Base-by-base conservation (phyloP, 2,888 invertebrate species). In the Tillus elongatus region DNA sequence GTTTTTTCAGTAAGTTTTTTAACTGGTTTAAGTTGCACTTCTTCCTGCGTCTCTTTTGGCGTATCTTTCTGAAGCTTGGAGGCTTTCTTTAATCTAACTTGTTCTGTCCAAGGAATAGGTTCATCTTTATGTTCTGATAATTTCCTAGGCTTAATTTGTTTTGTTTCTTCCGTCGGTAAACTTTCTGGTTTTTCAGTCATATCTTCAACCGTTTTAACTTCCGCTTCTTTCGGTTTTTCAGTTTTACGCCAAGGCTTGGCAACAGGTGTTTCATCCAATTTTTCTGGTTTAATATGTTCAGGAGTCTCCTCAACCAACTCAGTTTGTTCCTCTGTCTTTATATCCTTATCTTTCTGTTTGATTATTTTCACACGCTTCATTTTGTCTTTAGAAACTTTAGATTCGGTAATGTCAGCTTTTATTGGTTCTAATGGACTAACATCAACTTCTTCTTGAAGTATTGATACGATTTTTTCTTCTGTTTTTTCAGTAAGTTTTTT, bases 81-180 rank as follows among this genome's bases (percentile, higher is more conserved):
- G 2, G 62, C 50, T 43, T 54, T 58, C 38, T 71, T 74, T 10
- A 73, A 50, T 15, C 53, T 60, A n/a, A 72, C 63, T 60, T 80
- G 77, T 50, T 79, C 71, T 3, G 72, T 79, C 73, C 72, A 72
- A 3, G 72, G 68, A 42, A 11, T 39, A 33, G 30, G 42, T 45
- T 42, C 26, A 50, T 37, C 16, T 26, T 13, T 39, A 29, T 26
- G 58, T 52, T 40, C 56, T 49, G 9, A 10, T 37, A 16, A 36
- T 38, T 33, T 39, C 35, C 15, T 43, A 28, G 3, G 36, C 26
- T 24, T n/a, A 8, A 8, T 19, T 19, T 8, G 6, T 19, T 19
- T n/a, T 19, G 24, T 19, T 19, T 19, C n/a, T n/a, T n/a, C n/a
- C n/a, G n/a, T n/a, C n/a, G n/a, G n/a, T n/a, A n/a, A n/a, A n/a